These are phyloP conservation scores for Drosophila malerkotliana DNA, from an alignment of 1,140 invertebrate species.

Conservation along the genomic window DNA sequence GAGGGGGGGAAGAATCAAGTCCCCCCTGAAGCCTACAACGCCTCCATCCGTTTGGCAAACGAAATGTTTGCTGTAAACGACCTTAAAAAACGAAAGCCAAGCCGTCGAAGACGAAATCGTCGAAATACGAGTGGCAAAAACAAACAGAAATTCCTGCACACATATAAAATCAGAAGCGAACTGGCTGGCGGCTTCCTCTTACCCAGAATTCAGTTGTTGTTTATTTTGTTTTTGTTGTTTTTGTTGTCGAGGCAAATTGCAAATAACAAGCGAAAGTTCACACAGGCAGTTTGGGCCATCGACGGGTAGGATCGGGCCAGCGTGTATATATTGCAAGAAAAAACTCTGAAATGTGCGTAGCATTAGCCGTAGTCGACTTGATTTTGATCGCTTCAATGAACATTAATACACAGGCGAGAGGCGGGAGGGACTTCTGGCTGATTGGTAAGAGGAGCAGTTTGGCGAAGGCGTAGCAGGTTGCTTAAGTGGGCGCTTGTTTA, in stretches of 20 bases:
- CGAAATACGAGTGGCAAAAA: constrained; percentile 55
- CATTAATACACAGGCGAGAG: constrained; percentile 65
- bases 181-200: constrained; percentile 18
- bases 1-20: too few species aligned
- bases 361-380: constrained; percentile 82
- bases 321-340: constrained; percentile 26
- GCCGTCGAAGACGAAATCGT: constrained; percentile 35
- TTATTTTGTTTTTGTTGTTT: constrained; percentile 27
- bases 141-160: constrained; percentile 69
- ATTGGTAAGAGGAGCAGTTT: constrained; percentile 4
- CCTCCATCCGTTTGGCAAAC: constrained; percentile 19
- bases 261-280: constrained; percentile 78
- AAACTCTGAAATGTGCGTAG: constrained; percentile 68
- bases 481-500: constrained; percentile 78
- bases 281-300: constrained; percentile 48
- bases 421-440: background rate
- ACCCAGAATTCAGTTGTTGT: constrained; percentile 13
- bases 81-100: constrained; percentile 74
- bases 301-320: constrained; percentile 58
- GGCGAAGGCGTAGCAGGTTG: constrained; percentile 41
- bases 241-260: constrained; percentile 69
- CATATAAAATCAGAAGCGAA: constrained; percentile 62
- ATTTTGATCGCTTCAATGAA: constrained; percentile 82
- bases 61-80: constrained; percentile 80
- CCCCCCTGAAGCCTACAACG: background rate